phyloP scores from a whole-genome alignment of 2,888 invertebrate genomes.

The Nymphalis polychloros region DNA sequence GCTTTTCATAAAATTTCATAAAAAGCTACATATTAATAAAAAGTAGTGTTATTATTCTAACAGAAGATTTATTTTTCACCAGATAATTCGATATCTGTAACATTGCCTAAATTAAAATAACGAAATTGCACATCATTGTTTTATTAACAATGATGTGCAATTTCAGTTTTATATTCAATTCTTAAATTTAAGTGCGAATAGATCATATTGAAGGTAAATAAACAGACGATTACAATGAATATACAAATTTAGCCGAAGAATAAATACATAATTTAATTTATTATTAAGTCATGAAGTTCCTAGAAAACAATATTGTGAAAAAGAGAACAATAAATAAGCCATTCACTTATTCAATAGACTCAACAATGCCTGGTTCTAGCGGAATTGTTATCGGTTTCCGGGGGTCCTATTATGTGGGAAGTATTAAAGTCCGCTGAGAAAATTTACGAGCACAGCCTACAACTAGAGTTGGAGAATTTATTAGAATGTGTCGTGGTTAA shows the following conservation, averaged over 20 bases:
- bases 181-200: too few relatives aligned
- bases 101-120: too few relatives aligned
- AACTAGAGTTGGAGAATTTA: conserved; percentile 51
- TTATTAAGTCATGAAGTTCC: too few relatives aligned
- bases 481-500: conserved; percentile 55
- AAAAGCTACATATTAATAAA: not conserved
- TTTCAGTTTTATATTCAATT: too few relatives aligned
- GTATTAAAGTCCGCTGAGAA: conserved; percentile 52
- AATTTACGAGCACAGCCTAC: conserved; percentile 56
- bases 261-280: too few relatives aligned
- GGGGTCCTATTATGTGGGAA: conserved; percentile 69
- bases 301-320: not conserved
- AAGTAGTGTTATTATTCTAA: not conserved
- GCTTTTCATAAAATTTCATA: too few relatives aligned
- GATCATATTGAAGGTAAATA: too few relatives aligned
- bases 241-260: too few relatives aligned
- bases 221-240: too few relatives aligned
- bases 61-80: not conserved
- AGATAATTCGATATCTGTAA: too few relatives aligned
- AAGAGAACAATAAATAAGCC: not conserved
- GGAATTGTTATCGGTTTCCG: conserved; percentile 62
- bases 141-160: too few relatives aligned
- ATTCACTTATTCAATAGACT: conserved; percentile 48
- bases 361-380: conserved; percentile 61
- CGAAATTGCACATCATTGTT: too few relatives aligned